Conservation (phyloP, 2,113 vertebrate genomes). For the Theristicus caerulescens region DNA sequence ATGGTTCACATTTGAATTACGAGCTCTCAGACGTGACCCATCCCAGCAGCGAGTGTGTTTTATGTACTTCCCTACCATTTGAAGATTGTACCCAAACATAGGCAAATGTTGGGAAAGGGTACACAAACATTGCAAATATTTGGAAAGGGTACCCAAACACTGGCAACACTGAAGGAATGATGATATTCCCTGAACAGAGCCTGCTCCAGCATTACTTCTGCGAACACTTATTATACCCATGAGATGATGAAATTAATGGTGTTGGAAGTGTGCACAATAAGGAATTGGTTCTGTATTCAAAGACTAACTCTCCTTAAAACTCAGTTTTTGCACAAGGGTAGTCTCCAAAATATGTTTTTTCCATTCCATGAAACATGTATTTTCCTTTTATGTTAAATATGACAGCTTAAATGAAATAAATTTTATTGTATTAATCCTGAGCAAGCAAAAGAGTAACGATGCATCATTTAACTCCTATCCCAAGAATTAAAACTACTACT, state of each 20-base stretch:
- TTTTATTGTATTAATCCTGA: neutral
- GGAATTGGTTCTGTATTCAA: neutral
- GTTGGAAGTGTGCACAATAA: neutral
- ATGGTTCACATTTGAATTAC: neutral
- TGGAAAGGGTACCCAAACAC: neutral
- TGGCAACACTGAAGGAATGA: neutral
- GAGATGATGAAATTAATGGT: rapidly evolving
- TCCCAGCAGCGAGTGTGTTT: neutral
- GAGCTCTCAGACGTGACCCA: neutral
- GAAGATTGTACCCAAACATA: neutral
- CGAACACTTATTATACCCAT: neutral
- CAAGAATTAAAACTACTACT: neutral
- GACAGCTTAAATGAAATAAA: neutral
- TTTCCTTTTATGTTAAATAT: neutral
- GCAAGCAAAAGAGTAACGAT: neutral
- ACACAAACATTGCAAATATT: neutral
- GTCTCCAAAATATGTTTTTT: neutral
- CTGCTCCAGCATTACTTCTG: neutral
- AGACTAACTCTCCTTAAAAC: neutral
- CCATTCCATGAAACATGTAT: neutral
- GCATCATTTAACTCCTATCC: neutral
- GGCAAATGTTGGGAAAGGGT: neutral
- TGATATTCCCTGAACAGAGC: neutral
- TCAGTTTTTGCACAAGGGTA: neutral
- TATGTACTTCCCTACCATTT: neutral